Conservation (phyloP, 2,888 invertebrate species). For the Cheilosia variabilis region DNA sequence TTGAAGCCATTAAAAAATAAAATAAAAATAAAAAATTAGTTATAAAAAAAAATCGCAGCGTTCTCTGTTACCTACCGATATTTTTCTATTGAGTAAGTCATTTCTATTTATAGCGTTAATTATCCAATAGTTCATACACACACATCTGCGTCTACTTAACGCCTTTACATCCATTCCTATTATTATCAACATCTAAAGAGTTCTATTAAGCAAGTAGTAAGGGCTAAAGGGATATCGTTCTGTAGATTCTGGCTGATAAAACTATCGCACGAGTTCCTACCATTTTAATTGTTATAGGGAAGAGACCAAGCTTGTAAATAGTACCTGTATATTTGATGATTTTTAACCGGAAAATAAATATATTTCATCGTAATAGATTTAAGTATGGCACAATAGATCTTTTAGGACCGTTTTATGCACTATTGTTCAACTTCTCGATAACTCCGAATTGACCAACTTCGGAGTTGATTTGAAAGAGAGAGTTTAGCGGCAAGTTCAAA, state of each 20-base stretch:
- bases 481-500: no score
- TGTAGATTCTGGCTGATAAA: background rate
- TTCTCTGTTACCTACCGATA: background rate
- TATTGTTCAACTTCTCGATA: no score
- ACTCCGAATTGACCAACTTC: no score
- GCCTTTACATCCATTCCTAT: background rate
- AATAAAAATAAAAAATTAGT: background rate
- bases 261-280: no score
- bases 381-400: no score
- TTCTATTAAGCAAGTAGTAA: background rate
- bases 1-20: background rate
- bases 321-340: no score
- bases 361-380: no score
- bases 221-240: background rate
- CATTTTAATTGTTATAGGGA: no score
- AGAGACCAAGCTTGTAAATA: no score
- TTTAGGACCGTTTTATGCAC: no score
- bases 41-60: background rate
- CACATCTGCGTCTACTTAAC: background rate
- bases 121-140: background rate
- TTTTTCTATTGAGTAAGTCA: constrained; percentile 29
- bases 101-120: constrained; percentile 37
- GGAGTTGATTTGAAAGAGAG: no score
- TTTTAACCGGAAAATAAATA: no score
- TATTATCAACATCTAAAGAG: background rate